phyloP scores from a whole-genome alignment of 1,140 invertebrate genomes.

The Apolygus lucorum region DNA sequence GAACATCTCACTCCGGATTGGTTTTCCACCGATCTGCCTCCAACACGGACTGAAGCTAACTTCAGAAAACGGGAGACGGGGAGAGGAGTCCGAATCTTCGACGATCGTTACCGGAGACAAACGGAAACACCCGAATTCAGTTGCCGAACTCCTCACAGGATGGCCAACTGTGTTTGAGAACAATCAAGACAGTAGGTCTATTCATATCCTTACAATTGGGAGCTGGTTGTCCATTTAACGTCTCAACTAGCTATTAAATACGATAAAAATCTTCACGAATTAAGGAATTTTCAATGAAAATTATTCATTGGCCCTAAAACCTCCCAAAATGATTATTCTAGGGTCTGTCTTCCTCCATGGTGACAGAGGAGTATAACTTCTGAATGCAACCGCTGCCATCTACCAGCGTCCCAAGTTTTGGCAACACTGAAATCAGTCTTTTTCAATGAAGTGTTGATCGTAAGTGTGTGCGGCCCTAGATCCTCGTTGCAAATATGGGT shows the following conservation, averaged over 20 bases:
- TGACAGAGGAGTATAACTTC: not conserved
- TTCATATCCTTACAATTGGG: too few relatives aligned
- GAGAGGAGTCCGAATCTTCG: not conserved
- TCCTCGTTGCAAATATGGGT: conserved; percentile 8
- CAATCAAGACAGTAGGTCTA: too few relatives aligned
- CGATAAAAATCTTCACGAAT: too few relatives aligned
- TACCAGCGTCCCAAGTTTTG: not conserved
- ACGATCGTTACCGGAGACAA: not conserved
- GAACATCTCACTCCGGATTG: not conserved
- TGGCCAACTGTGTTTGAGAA: too few relatives aligned
- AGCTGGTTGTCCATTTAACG: too few relatives aligned
- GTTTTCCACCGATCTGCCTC: not conserved
- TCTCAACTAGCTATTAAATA: too few relatives aligned
- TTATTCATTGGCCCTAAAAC: too few relatives aligned
- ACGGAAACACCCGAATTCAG: not conserved
- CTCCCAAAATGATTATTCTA: too few relatives aligned
- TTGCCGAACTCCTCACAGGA: not conserved
- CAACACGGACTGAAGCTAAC: not conserved
- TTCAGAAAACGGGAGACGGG: not conserved
- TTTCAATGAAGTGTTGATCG: not conserved
- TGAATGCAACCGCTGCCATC: not conserved
- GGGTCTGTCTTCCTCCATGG: too few relatives aligned
- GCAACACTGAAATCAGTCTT: not conserved
- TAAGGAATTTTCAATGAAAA: too few relatives aligned
- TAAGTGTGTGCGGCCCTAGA: not conserved